Conservation (phyloP, 1,140 invertebrate genomes). For the Pteromalus puparum region DNA sequence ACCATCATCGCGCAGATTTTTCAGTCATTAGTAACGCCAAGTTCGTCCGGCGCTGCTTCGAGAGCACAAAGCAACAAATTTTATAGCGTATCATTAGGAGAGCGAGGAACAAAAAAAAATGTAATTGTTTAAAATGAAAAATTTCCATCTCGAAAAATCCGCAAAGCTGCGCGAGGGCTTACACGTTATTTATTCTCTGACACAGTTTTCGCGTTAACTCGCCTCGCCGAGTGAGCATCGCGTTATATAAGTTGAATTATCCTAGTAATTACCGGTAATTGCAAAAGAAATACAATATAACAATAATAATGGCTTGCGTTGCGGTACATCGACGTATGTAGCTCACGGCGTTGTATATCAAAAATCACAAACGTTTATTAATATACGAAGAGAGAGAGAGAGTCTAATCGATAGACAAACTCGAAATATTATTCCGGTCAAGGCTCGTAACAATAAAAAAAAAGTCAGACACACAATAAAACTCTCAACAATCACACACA, state of each 20-base stretch:
- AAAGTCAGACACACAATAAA: background rate
- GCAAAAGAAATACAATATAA: background rate
- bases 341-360: background rate
- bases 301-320: background rate
- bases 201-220: background rate
- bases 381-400: too few species aligned
- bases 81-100: constrained; percentile 24
- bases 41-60: background rate
- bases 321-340: too few species aligned
- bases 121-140: constrained; percentile 2
- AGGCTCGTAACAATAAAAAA: background rate
- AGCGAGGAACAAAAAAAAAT: constrained; percentile 15
- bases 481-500: background rate
- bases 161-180: too few species aligned
- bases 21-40: constrained; percentile 18
- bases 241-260: background rate
- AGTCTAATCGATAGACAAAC: background rate
- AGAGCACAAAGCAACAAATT: constrained; percentile 23
- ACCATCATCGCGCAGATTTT: background rate
- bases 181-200: background rate
- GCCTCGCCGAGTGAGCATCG: background rate
- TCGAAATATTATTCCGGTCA: background rate
- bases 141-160: background rate
- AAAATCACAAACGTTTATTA: background rate
- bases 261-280: background rate